Evolutionary conservation across 2,888 invertebrate genomes (phyloP), one percentile per base, ranked within the genome.

Genomic region (Parthenolecanium corni): DNA sequence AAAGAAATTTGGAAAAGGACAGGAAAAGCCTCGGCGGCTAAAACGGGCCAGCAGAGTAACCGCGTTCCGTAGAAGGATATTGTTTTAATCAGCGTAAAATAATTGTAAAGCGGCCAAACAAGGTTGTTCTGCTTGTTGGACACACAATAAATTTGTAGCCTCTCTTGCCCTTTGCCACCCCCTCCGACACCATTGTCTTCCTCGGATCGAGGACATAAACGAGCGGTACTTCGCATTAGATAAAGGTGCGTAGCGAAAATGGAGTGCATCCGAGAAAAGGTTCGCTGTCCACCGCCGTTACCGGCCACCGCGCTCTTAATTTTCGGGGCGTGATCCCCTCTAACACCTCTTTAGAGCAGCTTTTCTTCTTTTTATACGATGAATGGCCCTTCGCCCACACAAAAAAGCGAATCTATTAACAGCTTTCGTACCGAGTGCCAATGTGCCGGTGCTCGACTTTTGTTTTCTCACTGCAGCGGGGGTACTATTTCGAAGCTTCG

Each of bases 51-150:
- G 31, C 4, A 31, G 31, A 44, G 20, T 9, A 44, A 2, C 14
- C 46, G 14, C 18, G n/a, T 16, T 44, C 16, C 16, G 9, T 16
- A 47, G 46, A 51, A 38, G 51, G 61, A 49, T 61, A 61, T 61
- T 61, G 61, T 61, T 61, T 61, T 61, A 61, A 61, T 61, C 61
- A 61, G 61, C 47, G 61, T 61, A 61, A 61, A 61, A 61, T 61
- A 61, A 49, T 61, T 61, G 61, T 61, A 51, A 51, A 51, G 40
- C 49, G 51, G 61, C 61, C 61, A 61, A 61, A 61, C 61, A 61
- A 61, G 36, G 61, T 61, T 61, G 51, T 61, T 61, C 61, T 46
- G 61, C 61, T 61, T 61, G 61, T 61, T 61, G 51, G 61, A 61
- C 61, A 61, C n/a, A n/a, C 61, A 49, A 51, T 61, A 61, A 61